A percentile compares a stretch with the other conserved stretches of the same genome.
These are phyloP conservation scores for Propithecus deckenii DNA, from an alignment of 2,797 vertebrate species.

Conservation along the genomic window DNA sequence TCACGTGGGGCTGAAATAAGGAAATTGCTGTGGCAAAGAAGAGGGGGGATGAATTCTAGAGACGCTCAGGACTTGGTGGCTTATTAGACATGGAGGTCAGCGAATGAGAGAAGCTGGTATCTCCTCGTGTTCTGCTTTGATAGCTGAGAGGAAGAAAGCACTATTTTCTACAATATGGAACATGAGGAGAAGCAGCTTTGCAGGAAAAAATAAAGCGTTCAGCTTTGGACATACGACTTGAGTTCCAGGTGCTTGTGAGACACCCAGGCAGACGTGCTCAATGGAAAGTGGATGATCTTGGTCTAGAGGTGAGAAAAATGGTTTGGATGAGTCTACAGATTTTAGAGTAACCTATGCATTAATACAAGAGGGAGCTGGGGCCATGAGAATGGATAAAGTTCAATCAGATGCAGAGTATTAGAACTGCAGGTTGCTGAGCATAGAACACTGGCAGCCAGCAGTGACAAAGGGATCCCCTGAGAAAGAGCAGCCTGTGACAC, in stretches of 20 bases:
- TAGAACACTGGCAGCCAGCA: neutral
- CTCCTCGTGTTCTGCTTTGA: neutral
- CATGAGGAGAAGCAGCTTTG: neutral
- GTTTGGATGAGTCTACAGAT: neutral
- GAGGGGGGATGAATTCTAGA: neutral
- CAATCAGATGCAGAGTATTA: neutral
- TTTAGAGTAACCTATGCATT: neutral
- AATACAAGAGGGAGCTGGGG: neutral
- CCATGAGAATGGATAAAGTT: neutral
- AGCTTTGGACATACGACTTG: neutral
- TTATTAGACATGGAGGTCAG: neutral
- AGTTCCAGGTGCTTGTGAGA: neutral
- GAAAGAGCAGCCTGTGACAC: neutral
- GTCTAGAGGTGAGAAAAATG: neutral
- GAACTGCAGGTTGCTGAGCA: neutral
- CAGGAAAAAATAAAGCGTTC: neutral
- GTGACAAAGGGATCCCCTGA: neutral
- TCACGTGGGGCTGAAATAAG: neutral
- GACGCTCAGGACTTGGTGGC: neutral
- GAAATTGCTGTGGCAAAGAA: neutral
- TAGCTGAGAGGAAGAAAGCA: neutral
- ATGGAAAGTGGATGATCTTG: neutral
- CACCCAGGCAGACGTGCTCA: neutral
- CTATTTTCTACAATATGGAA: neutral
- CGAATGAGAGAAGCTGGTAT: neutral